Conservation (phyloP, 92 coral and sea anemone species). For the Scolanthus callimorphus region DNA sequence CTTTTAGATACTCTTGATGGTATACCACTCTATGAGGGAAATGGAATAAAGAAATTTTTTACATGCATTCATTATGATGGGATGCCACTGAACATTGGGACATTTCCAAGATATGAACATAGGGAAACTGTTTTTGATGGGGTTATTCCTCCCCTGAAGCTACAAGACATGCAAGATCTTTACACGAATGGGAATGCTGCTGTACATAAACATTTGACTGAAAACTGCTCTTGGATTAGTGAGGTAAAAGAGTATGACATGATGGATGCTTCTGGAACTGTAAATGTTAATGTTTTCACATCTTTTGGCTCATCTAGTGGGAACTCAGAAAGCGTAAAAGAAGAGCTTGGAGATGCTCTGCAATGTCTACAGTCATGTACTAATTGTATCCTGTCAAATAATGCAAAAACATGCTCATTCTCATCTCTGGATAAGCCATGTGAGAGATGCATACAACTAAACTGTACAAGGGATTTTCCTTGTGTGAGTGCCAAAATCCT, state of each 20-base stretch:
- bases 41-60: conserved; percentile 13
- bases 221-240: conserved; percentile 46
- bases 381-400: conserved; percentile 22
- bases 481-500: conserved; percentile 13
- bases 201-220: conserved; percentile 30
- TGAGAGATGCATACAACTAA: not conserved
- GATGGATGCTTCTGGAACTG: conserved; percentile 38
- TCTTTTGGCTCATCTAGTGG: conserved; percentile 28
- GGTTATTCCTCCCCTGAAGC: conserved; percentile 11
- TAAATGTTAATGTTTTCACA: conserved; percentile 39
- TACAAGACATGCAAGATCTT: conserved; percentile 42
- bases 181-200: conserved; percentile 19
- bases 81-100: conserved; percentile 56
- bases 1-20: conserved; percentile 15
- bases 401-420: conserved; percentile 25
- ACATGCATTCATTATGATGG: conserved; percentile 50
- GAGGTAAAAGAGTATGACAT: conserved; percentile 62
- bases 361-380: conserved; percentile 22
- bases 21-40: conserved; percentile 15
- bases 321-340: conserved; percentile 44
- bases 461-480: not conserved
- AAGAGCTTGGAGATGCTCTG: conserved; percentile 14
- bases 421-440: conserved; percentile 5
- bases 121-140: conserved; percentile 57
- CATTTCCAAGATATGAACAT: conserved; percentile 51